Base-by-base conservation (phyloP, 2,888 invertebrate genomes). In the Andrena camellia region DNA sequence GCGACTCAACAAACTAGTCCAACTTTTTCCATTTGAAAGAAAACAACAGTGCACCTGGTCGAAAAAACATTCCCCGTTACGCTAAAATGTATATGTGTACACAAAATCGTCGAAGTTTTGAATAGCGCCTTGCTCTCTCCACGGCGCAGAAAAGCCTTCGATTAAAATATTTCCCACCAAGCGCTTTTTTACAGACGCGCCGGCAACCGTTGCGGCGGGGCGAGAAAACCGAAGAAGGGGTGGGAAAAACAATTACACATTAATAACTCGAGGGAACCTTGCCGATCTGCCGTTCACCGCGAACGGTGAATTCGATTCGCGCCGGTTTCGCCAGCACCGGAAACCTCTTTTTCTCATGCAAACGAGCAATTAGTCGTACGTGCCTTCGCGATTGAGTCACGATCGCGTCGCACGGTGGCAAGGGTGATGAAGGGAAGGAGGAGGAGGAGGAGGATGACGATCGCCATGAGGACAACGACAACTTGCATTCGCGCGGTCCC, bases 371-470 rank as follows among this genome's bases (percentile, higher is more conserved):
- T 91, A 91, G 86, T 73, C 77, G 88, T 90, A 91, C 88, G 90
- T 91, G 89, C 89, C 88, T 86, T 88, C 81, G 85, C 88, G 90
- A 91, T 91, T 91, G 91, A 90, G 91, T 91, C 91, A 91, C 88
- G 89, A 91, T 87, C 80, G 48, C 62, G 63, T 26, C 35, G 48
- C 54, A 42, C 26, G 52, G 13, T n/a, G 52, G 2, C 26, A 33
- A 10, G 42, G 50, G 59, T 3, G 57, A 29, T n/a, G 57, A 71
- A 10, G 60, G 29, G 71, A 33, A 31, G 20, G 52, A 42, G 20
- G 57, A 57, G 23, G 52, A 31, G 26, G 68, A 57, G 35, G 78
- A 66, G 13, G 63, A 68, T 54, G 75, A 77, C 77, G 59, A 71
- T 50, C 52, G 48, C 62, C 29, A 57, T 10, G 72, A 70, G 63